Conservation (phyloP, 2,888 invertebrate genomes). For the Celastrina argiolus region DNA sequence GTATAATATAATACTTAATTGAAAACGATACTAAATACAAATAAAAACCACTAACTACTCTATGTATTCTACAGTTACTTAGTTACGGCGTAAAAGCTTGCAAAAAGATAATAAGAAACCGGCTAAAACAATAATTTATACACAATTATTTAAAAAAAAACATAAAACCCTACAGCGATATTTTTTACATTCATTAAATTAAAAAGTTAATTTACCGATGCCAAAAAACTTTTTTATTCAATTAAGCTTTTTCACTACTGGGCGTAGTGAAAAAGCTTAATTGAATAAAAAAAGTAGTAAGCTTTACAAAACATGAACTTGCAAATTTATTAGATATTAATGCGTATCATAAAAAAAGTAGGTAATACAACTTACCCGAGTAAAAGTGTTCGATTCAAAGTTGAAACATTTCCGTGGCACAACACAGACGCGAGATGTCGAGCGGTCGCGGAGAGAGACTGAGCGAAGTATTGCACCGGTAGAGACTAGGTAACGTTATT, state of each 20-base stretch:
- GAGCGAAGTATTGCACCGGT: background rate
- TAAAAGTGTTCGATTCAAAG: background rate
- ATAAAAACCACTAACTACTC: background rate
- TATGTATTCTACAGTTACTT: background rate
- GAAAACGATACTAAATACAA: too few relatives aligned
- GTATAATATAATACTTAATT: background rate
- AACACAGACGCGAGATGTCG: background rate
- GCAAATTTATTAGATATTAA: too few relatives aligned
- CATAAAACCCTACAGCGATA: too few relatives aligned
- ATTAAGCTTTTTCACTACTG: too few relatives aligned
- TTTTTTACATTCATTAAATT: too few relatives aligned
- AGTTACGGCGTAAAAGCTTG: background rate
- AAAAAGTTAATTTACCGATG: too few relatives aligned
- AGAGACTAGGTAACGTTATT: too few relatives aligned
- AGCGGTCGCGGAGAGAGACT: background rate
- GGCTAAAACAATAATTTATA: background rate
- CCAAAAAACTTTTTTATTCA: too few relatives aligned
- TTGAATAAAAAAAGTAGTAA: too few relatives aligned
- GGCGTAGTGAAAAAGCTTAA: too few relatives aligned
- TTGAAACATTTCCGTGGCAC: background rate
- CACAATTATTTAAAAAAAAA: too few relatives aligned
- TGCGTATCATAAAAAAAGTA: background rate
- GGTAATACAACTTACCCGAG: background rate
- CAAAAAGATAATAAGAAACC: background rate
- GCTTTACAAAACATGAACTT: too few relatives aligned